phyloP scores from a whole-genome alignment of 1,140 invertebrate species.

The Tetranychus cinnabarinus region DNA sequence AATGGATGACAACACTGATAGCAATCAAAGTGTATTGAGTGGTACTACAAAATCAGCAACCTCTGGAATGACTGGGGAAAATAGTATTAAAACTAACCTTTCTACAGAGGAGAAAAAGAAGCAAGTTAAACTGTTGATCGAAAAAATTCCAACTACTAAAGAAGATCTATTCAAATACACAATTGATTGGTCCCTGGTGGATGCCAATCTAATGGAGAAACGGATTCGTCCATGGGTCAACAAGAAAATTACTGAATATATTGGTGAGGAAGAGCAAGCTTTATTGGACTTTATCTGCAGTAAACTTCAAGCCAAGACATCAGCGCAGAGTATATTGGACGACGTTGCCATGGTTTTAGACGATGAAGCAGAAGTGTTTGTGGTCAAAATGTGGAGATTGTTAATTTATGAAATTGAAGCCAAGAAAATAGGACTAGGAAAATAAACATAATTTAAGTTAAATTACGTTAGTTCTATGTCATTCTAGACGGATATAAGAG shows the following conservation, averaged over 20 bases:
- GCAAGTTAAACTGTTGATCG: slow-evolving; percentile 86
- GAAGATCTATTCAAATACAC: slow-evolving; percentile 78
- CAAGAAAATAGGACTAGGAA: slow-evolving; percentile 40
- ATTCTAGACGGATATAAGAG: too few relatives aligned
- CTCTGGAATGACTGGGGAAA: not conserved
- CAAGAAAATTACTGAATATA: slow-evolving; percentile 98
- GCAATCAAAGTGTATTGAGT: slow-evolving; percentile 8
- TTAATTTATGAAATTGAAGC: slow-evolving; percentile 97
- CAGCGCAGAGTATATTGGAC: slow-evolving; percentile 76
- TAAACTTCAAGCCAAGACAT: slow-evolving; percentile 75
- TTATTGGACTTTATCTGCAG: slow-evolving; percentile 96
- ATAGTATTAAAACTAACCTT: slow-evolving; percentile 5
- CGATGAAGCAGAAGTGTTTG: slow-evolving; percentile 97
- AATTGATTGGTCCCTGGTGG: slow-evolving; percentile 70
- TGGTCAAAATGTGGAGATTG: slow-evolving; percentile 98
- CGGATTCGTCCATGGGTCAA: slow-evolving; percentile 96
- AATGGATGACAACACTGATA: slow-evolving; percentile 18
- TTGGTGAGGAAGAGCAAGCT: slow-evolving; percentile 94
- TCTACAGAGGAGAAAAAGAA: slow-evolving; percentile 66
- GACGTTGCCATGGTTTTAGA: slow-evolving; percentile 98
- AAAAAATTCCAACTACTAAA: slow-evolving; percentile 93
- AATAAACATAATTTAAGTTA: slow-evolving; percentile 64
- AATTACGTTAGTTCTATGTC: too few relatives aligned
- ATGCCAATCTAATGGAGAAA: slow-evolving; percentile 72
- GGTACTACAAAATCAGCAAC: slow-evolving; percentile 2